Evolutionary conservation across 2,888 invertebrate species (phyloP).

Genomic region (Therioaphis trifolii): DNA sequence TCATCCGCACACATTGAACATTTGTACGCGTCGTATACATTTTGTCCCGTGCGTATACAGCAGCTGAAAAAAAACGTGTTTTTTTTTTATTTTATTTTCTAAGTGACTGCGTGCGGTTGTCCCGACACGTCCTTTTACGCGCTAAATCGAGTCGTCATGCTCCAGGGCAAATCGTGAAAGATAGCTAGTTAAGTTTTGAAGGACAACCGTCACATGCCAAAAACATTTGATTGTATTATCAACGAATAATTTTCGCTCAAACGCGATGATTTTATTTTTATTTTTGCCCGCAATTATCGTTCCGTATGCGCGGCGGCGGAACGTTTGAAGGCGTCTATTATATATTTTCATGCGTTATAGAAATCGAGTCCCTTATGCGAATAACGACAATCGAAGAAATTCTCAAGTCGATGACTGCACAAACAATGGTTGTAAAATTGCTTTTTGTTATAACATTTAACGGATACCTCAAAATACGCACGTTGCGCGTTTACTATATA

Average conservation of each 20-base stretch:
- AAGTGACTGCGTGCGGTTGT: slow-evolving; percentile 53
- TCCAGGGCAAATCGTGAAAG: slow-evolving; percentile 54
- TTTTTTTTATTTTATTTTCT: slow-evolving; percentile 33
- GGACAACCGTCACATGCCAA: slow-evolving; percentile 48
- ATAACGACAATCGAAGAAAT: not conserved
- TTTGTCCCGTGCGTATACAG: slow-evolving; percentile 41
- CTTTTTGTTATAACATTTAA: slow-evolving; percentile 13
- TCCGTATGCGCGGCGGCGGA: not conserved
- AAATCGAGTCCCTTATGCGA: not conserved
- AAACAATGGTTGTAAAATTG: slow-evolving; percentile 22
- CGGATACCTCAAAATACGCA: not conserved
- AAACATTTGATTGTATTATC: slow-evolving; percentile 42
- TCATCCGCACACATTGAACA: slow-evolving; percentile 18
- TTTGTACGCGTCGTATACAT: not conserved
- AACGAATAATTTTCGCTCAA: slow-evolving; percentile 31
- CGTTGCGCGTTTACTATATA: too few species aligned
- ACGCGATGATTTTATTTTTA: not conserved
- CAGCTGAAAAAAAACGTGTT: slow-evolving; percentile 57
- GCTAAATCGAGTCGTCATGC: slow-evolving; percentile 54
- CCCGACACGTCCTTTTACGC: slow-evolving; percentile 48
- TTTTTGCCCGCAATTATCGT: not conserved
- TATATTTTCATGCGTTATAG: not conserved
- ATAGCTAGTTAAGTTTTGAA: slow-evolving; percentile 56
- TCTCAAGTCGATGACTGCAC: slow-evolving; percentile 22
- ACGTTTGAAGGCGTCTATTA: not conserved